Conservation (phyloP, 1,140 invertebrate species). For the Bathynomus jamesi region DNA sequence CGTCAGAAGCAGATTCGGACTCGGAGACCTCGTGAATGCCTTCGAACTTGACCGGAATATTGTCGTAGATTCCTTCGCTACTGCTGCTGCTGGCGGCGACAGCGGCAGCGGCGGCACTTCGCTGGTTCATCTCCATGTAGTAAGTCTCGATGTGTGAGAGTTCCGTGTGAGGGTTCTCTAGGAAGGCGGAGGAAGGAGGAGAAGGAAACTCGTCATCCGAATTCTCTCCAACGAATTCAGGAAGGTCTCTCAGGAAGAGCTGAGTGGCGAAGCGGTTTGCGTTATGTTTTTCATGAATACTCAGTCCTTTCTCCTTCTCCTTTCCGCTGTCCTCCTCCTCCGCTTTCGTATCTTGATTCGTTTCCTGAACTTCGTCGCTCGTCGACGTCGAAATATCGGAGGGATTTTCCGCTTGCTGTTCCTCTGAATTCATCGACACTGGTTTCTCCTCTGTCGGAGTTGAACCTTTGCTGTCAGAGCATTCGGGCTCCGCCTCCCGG, state of each 20-base stretch:
- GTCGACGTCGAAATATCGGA: conserved; percentile 52
- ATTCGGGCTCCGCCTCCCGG: conserved; percentile 29
- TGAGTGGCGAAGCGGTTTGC: conserved; percentile 37
- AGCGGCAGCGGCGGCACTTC: not conserved
- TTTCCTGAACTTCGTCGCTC: conserved; percentile 46
- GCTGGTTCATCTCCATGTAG: conserved; percentile 56
- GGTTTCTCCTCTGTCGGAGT: conserved; percentile 34
- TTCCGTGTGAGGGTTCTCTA: conserved; percentile 43
- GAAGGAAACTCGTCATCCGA: conserved; percentile 36
- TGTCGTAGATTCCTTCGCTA: conserved; percentile 36
- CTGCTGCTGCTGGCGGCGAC: conserved; percentile 5
- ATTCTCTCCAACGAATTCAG: conserved; percentile 47
- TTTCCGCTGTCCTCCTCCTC: conserved; percentile 55
- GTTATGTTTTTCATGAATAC: conserved; percentile 19
- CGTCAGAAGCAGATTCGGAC: conserved; percentile 34
- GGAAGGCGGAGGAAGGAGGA: conserved; percentile 33
- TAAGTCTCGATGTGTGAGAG: conserved; percentile 77
- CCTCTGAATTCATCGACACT: conserved; percentile 24
- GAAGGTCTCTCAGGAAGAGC: conserved; percentile 45
- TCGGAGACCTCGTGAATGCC: conserved; percentile 36
- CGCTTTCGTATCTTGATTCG: conserved; percentile 58
- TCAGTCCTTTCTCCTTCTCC: conserved; percentile 4
- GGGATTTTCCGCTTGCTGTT: conserved; percentile 31
- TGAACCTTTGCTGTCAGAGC: conserved; percentile 33
- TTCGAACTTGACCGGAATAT: conserved; percentile 36